These are phyloP conservation scores for Peromyscus melanophrys DNA, from an alignment of 2,797 vertebrate genomes.

Conservation along the genomic window DNA sequence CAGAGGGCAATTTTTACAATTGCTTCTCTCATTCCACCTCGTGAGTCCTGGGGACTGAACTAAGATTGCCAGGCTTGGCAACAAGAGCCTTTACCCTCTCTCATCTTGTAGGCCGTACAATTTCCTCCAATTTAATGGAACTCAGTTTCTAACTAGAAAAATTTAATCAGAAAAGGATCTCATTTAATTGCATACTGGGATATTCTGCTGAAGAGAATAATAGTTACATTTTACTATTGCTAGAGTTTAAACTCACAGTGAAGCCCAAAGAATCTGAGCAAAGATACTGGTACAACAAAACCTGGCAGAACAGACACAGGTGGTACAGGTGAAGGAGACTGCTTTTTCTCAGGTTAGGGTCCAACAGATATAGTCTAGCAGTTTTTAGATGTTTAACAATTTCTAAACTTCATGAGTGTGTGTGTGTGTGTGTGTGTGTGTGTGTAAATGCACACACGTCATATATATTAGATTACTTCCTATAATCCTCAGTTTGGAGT, in stretches of 20 bases:
- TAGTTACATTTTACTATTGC: constrained; percentile 33
- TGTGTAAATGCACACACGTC: too few species aligned
- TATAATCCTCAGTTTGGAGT: neutral
- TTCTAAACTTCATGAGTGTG: constrained; percentile 11
- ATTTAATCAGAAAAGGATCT: constrained; percentile 11
- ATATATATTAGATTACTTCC: neutral
- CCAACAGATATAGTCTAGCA: neutral
- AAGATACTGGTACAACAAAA: neutral
- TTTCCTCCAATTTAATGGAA: neutral
- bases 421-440: too few species aligned
- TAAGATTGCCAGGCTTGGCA: neutral
- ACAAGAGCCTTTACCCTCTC: neutral
- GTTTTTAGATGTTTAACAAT: neutral
- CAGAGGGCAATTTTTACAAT: neutral
- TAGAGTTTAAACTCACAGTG: constrained; percentile 38
- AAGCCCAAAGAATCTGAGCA: neutral
- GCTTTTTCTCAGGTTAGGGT: neutral
- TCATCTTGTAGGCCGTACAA: neutral
- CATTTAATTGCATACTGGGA: neutral
- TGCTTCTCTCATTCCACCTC: neutral
- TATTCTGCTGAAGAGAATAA: constrained; percentile 21
- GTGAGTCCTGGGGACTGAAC: neutral
- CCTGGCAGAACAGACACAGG: neutral
- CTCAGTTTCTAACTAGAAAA: constrained; percentile 31
- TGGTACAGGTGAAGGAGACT: neutral